phyloP scores from a whole-genome alignment of 2,888 invertebrate genomes.

The Apodemia mormo region DNA sequence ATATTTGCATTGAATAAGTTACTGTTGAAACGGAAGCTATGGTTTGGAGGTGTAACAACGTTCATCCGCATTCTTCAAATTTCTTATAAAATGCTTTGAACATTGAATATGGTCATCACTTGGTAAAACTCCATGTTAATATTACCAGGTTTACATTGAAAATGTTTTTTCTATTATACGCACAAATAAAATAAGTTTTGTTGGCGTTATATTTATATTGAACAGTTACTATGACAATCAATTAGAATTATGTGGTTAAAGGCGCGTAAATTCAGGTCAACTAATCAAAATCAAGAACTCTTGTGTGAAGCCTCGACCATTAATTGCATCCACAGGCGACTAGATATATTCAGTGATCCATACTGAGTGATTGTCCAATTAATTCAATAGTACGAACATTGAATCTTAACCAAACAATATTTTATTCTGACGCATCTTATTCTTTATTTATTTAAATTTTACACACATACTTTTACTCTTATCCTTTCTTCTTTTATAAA shows the following conservation, averaged over 20 bases:
- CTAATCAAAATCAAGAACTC: slow-evolving; percentile 47
- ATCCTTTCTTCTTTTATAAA: too few relatives aligned
- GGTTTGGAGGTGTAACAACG: neutral
- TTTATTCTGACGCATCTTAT: too few relatives aligned
- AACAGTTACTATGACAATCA: slow-evolving; percentile 1
- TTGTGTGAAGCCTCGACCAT: slow-evolving; percentile 61
- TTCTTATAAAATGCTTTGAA: neutral
- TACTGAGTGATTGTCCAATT: slow-evolving; percentile 68
- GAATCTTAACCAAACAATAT: neutral
- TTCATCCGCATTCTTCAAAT: neutral
- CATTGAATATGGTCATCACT: too few relatives aligned
- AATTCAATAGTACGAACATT: slow-evolving; percentile 44
- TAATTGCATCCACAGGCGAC: slow-evolving; percentile 59
- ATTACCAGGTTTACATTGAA: too few relatives aligned
- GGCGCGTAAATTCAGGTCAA: slow-evolving; percentile 25
- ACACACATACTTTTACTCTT: too few relatives aligned
- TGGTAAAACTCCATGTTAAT: too few relatives aligned
- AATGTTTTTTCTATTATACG: too few relatives aligned
- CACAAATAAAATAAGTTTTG: too few relatives aligned
- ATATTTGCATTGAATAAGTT: slow-evolving; percentile 4
- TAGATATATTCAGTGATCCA: slow-evolving; percentile 53
- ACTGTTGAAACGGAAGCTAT: neutral
- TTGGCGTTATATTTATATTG: neutral
- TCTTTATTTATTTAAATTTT: too few relatives aligned
- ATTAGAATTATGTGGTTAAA: slow-evolving; percentile 25